Evolutionary conservation across 2,113 vertebrate species (phyloP), one percentile per base, ranked within the genome.

Genomic region (Bubo blakistoni): DNA sequence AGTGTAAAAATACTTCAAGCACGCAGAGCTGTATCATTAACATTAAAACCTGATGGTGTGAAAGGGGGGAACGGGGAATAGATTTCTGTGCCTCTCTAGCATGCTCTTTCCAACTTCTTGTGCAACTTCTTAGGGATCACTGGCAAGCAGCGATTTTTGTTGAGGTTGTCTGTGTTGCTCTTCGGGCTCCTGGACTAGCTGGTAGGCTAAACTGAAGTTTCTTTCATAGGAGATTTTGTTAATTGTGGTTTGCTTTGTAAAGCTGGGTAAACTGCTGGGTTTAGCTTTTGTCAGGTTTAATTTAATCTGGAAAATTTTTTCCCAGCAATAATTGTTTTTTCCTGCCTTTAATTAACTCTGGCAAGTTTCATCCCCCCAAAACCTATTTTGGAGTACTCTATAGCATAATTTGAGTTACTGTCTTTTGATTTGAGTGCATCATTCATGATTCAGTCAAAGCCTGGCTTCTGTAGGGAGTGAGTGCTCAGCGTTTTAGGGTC

Each of bases 11-110:
- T 90, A 82, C 90, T 95, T 46, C 0, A 38, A 61, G 91, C 67
- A 66, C 1, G 30, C 22, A 2, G 80, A 34, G 88, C 79, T 4
- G 0, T 67, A 29, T 90, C 82, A 29, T 86, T 90, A 93, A 52
- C 93, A 88, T 93, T 92, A 86, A 94, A 96, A 78, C 49, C 93
- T 32, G 96, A 72, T 76, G 85, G 85, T 88, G 89, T 62, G 84
- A 77, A 84, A 84, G 69, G 30, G 66, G 51, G 82, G 32, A 46
- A 11, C 4, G 0, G 63, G 74, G 59, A 32, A 36, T 26, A 51
- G 72, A 40, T 83, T 71, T 82, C 85, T 87, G 73, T 40, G 67
- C n/a, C 89, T 88, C 71, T 73, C 62, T 22, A 63, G 63, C 27
- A 5, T 2, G 27, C 13, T 63, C 49, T 71, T 81, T 66, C 87